These are phyloP conservation scores for Plotosus lineatus DNA, from an alignment of 2,113 vertebrate genomes.

Conservation along the genomic window DNA sequence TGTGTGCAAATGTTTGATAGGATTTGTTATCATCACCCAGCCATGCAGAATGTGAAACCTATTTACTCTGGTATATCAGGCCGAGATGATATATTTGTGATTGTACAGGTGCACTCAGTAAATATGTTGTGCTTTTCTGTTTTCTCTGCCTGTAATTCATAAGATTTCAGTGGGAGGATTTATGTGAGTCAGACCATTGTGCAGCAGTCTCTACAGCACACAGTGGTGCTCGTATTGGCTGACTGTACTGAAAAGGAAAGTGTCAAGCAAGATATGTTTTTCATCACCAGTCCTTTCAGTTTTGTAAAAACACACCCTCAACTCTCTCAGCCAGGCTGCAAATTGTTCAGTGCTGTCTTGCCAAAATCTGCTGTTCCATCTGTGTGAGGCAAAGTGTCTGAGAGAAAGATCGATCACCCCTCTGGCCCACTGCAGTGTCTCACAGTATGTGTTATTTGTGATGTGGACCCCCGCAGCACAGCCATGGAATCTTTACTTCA, in stretches of 20 bases:
- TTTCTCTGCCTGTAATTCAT: constrained; percentile 50
- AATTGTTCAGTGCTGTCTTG: constrained; percentile 41
- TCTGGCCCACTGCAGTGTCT: constrained; percentile 30
- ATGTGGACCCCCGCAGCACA: constrained; percentile 26
- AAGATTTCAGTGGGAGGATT: constrained; percentile 56
- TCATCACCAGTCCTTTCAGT: constrained; percentile 43
- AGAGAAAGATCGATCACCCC: constrained; percentile 38
- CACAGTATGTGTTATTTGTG: constrained; percentile 40
- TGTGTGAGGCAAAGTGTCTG: constrained; percentile 2
- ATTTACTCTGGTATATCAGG: constrained; percentile 8
- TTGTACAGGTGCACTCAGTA: constrained; percentile 31
- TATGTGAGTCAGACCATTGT: constrained; percentile 51
- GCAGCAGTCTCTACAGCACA: constrained; percentile 49
- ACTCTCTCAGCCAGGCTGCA: constrained; percentile 38
- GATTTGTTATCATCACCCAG: background rate
- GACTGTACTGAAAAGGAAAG: constrained; percentile 28
- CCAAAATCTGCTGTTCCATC: constrained; percentile 26
- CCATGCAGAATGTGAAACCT: constrained; percentile 37
- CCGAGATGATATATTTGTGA: constrained; percentile 47
- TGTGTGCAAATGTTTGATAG: background rate
- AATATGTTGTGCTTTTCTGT: constrained; percentile 29
- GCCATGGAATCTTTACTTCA: constrained; percentile 26
- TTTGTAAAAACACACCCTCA: constrained; percentile 32
- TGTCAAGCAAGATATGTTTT: constrained; percentile 44
- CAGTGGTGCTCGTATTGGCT: constrained; percentile 27